Evolutionary conservation across 2,888 invertebrate species (phyloP).

Genomic region (Heliconius aoede): DNA sequence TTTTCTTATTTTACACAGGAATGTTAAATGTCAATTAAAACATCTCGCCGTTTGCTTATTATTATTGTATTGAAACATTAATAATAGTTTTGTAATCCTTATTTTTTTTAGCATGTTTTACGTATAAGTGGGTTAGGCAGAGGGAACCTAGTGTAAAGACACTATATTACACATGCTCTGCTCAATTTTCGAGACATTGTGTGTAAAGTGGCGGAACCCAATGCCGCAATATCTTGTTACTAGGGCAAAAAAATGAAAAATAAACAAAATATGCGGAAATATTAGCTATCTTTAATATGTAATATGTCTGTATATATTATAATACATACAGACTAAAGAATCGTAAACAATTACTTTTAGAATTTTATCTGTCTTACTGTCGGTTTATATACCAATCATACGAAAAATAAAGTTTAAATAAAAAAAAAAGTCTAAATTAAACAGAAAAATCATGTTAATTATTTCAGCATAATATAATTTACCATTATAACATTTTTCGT

Average conservation of each 20-base stretch:
- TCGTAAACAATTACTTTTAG: neutral
- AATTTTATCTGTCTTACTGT: neutral
- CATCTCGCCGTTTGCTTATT: too few species aligned
- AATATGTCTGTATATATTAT: neutral
- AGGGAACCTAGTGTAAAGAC: neutral
- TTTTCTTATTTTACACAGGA: too few species aligned
- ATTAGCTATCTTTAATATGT: neutral
- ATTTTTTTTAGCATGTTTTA: too few species aligned
- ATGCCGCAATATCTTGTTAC: neutral
- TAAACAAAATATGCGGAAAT: neutral
- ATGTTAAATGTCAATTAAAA: too few species aligned
- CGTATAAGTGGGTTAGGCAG: neutral
- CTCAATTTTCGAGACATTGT: neutral
- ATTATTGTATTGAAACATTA: too few species aligned
- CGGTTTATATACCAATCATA: neutral
- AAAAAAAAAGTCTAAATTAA: too few species aligned
- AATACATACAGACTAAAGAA: neutral
- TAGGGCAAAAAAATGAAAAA: neutral
- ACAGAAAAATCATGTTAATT: neutral
- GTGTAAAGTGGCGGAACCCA: neutral
- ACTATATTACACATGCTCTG: neutral
- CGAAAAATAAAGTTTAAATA: neutral
- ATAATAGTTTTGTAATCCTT: too few species aligned
- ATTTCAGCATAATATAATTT: neutral
- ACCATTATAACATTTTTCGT: neutral